A percentile compares a stretch with the other conserved stretches of the same genome.
These are phyloP conservation scores for Varanus komodoensis DNA, from an alignment of 2,113 vertebrate genomes.

Conservation along the genomic window DNA sequence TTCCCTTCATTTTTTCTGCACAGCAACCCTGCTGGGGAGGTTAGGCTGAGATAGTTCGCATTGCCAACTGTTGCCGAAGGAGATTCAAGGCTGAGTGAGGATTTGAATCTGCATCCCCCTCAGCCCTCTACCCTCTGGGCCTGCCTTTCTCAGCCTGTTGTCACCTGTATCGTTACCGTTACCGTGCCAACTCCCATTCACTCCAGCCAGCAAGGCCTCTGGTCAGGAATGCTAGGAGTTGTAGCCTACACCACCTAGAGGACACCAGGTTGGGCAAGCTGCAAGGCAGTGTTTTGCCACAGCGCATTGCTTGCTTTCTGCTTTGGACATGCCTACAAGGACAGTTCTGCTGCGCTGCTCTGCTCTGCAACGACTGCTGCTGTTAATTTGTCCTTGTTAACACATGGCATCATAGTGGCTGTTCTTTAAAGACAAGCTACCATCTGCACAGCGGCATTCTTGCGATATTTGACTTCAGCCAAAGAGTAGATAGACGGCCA, in stretches of 20 bases:
- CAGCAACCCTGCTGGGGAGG: background rate
- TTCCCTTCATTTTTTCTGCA: background rate
- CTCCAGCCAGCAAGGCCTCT: no score
- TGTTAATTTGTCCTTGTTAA: background rate
- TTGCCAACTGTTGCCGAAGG: background rate
- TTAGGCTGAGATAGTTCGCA: background rate
- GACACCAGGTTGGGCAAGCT: no score
- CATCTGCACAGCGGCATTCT: background rate
- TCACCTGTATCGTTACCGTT: no score
- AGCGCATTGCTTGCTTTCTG: background rate
- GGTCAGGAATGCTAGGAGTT: no score
- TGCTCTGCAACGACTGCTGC: background rate
- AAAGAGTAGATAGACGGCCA: background rate
- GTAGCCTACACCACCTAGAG: no score
- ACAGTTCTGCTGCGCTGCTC: background rate
- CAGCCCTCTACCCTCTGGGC: no score
- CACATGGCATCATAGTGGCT: background rate
- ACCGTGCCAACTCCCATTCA: no score
- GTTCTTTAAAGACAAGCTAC: background rate
- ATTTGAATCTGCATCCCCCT: background rate
- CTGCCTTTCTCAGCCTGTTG: no score
- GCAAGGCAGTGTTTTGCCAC: background rate
- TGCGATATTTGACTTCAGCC: background rate
- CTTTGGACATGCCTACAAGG: background rate
- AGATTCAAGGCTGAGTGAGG: background rate